Conservation (phyloP, 2,888 invertebrate species). For the Coecobrya sp. region DNA sequence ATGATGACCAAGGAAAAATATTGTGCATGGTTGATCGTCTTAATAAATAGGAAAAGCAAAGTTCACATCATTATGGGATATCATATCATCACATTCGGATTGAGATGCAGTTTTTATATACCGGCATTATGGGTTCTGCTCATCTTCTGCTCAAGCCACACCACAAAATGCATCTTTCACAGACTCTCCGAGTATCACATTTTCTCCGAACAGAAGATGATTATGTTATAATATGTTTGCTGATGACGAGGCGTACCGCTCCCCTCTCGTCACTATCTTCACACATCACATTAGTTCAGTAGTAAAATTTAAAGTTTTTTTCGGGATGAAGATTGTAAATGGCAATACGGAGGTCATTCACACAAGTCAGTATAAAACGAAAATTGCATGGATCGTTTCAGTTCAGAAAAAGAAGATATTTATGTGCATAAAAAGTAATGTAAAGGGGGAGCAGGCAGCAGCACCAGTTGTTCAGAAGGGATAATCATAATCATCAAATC, state of each 20-base stretch:
- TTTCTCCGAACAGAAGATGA: not conserved
- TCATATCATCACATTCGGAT: not conserved
- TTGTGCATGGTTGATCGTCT: constrained; percentile 28
- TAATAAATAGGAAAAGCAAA: constrained; percentile 49
- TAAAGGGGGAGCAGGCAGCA: not conserved
- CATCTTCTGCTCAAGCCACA: not conserved
- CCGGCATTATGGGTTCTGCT: not conserved
- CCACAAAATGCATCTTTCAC: constrained; percentile 36
- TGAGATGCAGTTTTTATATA: not conserved
- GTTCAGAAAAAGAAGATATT: constrained; percentile 53
- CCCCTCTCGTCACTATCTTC: not conserved
- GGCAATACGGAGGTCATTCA: constrained; percentile 75
- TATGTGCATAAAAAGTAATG: constrained; percentile 34
- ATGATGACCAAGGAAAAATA: constrained; percentile 52
- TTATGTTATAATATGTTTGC: constrained; percentile 24
- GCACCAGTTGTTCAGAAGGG: not conserved
- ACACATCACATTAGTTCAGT: constrained; percentile 17
- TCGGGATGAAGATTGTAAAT: constrained; percentile 41
- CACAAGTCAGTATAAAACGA: constrained; percentile 47
- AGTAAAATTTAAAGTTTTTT: constrained; percentile 12
- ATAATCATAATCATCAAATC: constrained; percentile 53
- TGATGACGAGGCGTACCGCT: constrained; percentile 22
- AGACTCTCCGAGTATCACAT: not conserved
- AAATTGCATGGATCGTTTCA: constrained; percentile 62
- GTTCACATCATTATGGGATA: constrained; percentile 12